Percentiles rank a stretch among this genome's conserved stretches.
These are phyloP conservation scores for Rhinella marina DNA, from an alignment of 2,797 vertebrate species.

Conservation along the genomic window DNA sequence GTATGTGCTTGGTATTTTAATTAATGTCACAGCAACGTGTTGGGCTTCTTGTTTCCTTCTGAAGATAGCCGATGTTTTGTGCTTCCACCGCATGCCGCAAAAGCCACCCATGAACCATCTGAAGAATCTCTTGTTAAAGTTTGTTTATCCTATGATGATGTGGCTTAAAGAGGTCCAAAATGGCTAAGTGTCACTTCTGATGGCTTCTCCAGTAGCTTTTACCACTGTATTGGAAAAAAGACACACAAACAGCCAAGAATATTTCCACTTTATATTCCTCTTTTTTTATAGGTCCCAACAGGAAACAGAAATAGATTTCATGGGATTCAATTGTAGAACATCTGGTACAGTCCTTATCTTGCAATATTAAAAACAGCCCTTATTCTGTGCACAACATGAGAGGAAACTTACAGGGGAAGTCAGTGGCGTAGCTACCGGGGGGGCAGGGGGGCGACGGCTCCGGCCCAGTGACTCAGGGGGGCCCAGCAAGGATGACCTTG, in stretches of 20 bases:
- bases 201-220: conserved; percentile 23
- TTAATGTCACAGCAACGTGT: too few relatives aligned
- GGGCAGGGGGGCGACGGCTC: too few relatives aligned
- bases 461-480: too few relatives aligned
- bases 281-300: conserved; percentile 42
- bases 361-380: conserved; percentile 39
- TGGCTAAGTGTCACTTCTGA: background rate
- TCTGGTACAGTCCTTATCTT: conserved; percentile 54
- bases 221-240: conserved; percentile 51
- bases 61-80: background rate
- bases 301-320: conserved; percentile 49
- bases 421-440: too few relatives aligned
- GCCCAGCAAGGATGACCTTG: too few relatives aligned
- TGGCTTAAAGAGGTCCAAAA: conserved; percentile 6
- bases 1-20: too few relatives aligned
- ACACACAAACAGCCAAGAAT: conserved; percentile 6
- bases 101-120: background rate
- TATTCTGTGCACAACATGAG: conserved; percentile 5
- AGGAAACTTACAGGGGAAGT: background rate
- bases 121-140: background rate
- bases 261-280: conserved; percentile 49
- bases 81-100: too few relatives aligned
- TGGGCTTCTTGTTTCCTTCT: too few relatives aligned
- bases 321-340: conserved; percentile 33
- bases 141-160: background rate